Base-by-base conservation (phyloP, 2,888 invertebrate genomes). In the Drosophila koepferae region DNA sequence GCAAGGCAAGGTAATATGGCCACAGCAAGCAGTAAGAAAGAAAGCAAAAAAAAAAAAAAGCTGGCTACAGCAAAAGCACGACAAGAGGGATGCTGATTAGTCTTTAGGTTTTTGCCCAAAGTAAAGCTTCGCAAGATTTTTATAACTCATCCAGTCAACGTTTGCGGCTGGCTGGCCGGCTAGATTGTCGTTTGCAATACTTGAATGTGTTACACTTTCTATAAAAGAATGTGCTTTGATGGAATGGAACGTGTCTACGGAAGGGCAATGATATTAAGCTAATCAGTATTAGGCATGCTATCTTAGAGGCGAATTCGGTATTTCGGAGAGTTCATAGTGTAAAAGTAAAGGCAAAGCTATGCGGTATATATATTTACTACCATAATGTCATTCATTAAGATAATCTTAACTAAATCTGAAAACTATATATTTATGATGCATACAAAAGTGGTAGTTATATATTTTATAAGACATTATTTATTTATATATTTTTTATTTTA, bases 81-180 rank as follows among this genome's bases (percentile, higher is more conserved):
- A 23, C 6, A 20, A 9, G 34, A 16, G 34, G 20, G 16, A 28
- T 56, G 18, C 46, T 34, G 55, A 68, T 66, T 67, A 40, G 66
- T 23, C 23, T 38, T 23, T 38, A 5, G 49, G 41, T 18, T 18
- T 51, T 36, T 10, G 36, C 40, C 16, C 20, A 58, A 56, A 34
- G 43, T 31, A 44, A 20, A 44, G 34, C 34, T n/a, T 18, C n/a
- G 8, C 12, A 31, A 4, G 41, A 18, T 10, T 56, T 41, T 56
- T 12, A 31, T 31, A 41, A 41, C 28, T 56, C 18, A 56, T 56
- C n/a, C 41, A 56, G 55, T 18, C 9, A 59, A 46, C 8, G 20
- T 2, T 8, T n/a, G 23, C n/a, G 23, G 44, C 20, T 20, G 5
- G 34, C 31, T 14, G 28, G 34, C 12, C 5, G 0, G 28, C 6